Evolutionary conservation across 2,113 vertebrate genomes (phyloP).

Genomic region (Embiotoca jacksoni): DNA sequence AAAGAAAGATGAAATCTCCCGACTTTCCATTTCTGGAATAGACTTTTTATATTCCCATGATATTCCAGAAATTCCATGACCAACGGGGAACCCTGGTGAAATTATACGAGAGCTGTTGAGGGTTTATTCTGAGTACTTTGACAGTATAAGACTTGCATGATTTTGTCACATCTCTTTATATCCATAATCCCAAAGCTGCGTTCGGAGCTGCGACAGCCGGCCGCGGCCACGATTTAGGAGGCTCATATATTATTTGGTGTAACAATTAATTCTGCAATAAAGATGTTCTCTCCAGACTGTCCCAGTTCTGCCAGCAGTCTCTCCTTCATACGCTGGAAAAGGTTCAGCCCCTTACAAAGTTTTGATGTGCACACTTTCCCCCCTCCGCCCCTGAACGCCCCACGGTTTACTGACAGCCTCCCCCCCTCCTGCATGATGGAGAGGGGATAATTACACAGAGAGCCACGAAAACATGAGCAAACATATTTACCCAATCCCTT

Average conservation of each 20-base stretch:
- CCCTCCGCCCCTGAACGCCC: not conserved
- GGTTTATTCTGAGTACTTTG: too few relatives aligned
- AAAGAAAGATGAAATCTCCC: too few relatives aligned
- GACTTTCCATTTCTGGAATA: too few relatives aligned
- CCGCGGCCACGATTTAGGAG: not conserved
- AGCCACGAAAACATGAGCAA: not conserved
- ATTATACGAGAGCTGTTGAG: too few relatives aligned
- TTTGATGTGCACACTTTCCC: conserved; percentile 41
- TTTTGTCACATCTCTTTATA: too few relatives aligned
- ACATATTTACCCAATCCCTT: too few relatives aligned
- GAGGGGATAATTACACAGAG: conserved; percentile 7
- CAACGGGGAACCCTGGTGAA: too few relatives aligned
- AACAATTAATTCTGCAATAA: conserved; percentile 44
- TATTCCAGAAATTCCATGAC: too few relatives aligned
- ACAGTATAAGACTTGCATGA: too few relatives aligned
- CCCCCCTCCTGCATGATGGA: not conserved
- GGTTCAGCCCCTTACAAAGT: conserved; percentile 16
- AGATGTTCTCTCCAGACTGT: conserved; percentile 1
- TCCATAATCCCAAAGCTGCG: too few relatives aligned
- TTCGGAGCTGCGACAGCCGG: not conserved
- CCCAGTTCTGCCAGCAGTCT: conserved; percentile 57
- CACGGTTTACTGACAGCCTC: not conserved
- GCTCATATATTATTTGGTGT: not conserved
- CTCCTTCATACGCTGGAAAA: conserved; percentile 30
- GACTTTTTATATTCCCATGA: too few relatives aligned